Evolutionary conservation across 2,113 vertebrate genomes (phyloP), one percentile per base, ranked within the genome.

Genomic region (Rhabdornis inornatus): DNA sequence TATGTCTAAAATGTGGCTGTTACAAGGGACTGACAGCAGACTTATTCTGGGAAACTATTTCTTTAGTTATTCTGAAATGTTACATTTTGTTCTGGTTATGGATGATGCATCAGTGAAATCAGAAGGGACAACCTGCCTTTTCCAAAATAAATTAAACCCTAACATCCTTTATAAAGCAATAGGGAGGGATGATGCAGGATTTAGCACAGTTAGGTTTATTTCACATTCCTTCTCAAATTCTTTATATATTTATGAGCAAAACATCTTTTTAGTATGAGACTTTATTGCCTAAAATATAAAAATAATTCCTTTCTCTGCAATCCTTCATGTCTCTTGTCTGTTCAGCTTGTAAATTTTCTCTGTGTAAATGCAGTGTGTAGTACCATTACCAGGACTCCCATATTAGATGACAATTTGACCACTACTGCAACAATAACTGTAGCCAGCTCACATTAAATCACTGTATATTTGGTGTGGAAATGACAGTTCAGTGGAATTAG

Each of bases 401-500:
- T 42, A 83, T 75, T 68, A 70, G 50, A 87, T 68, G 69, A 37
- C 22, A 69, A 47, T 81, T 92, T 71, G 78, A 66, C 57, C 50
- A 59, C 45, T 89, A 9, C 35, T 89, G 49, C 68, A 89, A 35
- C 53, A 93, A 63, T 35, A 64, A 71, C 33, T 92, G 86, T 22
- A 57, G 55, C 79, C 55, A 83, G 44, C 35, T 87, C 20, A 2
- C 71, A 49, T 76, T 87, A 90, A 92, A 90, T 93, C 87, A 95
- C 87, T n/a, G 7, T 81, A 23, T 76, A 87, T 69, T 89, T 95
- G 83, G 94, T 93, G 83, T 40, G 90, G 52, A 83, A 77, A 77
- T 76, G 78, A 93, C 87, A 91, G 68, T 88, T 79, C 83, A 81
- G 49, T 56, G 75, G 86, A 95, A 81, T 95, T 80, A 84, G 75